phyloP scores from a whole-genome alignment of 2,113 vertebrate species.

The Albula glossodonta region DNA sequence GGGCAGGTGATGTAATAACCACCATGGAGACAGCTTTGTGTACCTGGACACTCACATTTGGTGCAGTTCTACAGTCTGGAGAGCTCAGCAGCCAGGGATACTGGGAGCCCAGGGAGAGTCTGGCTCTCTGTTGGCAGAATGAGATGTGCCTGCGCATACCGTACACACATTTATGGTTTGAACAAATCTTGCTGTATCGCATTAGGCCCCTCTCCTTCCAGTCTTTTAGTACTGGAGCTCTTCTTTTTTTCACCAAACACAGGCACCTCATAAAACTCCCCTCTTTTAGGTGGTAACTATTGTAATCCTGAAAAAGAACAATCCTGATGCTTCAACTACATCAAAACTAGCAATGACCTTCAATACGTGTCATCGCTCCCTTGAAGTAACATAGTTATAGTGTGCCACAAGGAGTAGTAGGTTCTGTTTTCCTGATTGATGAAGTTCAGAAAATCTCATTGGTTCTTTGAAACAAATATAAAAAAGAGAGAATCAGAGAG shows the following conservation, averaged over 20 bases:
- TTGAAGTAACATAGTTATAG: neutral
- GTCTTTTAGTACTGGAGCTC: neutral
- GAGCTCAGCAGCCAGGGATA: neutral
- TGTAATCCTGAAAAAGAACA: neutral
- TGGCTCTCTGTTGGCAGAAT: neutral
- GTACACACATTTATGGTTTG: neutral
- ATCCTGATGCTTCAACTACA: neutral
- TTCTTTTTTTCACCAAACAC: neutral
- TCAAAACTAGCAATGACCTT: neutral
- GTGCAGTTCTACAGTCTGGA: neutral
- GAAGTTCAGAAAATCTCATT: neutral
- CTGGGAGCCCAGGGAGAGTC: neutral
- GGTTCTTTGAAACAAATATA: neutral
- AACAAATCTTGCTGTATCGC: neutral
- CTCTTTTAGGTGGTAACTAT: neutral
- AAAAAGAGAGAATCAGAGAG: neutral
- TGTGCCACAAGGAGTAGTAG: neutral
- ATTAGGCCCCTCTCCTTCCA: neutral
- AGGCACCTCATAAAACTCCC: neutral
- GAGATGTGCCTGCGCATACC: neutral
- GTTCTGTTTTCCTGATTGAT: neutral
- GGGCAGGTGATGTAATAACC: neutral
- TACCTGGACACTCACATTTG: neutral
- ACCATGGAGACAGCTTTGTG: neutral
- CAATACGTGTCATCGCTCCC: neutral